phyloP scores from a whole-genome alignment of 2,888 invertebrate genomes.

The Cephus nigrinus region DNA sequence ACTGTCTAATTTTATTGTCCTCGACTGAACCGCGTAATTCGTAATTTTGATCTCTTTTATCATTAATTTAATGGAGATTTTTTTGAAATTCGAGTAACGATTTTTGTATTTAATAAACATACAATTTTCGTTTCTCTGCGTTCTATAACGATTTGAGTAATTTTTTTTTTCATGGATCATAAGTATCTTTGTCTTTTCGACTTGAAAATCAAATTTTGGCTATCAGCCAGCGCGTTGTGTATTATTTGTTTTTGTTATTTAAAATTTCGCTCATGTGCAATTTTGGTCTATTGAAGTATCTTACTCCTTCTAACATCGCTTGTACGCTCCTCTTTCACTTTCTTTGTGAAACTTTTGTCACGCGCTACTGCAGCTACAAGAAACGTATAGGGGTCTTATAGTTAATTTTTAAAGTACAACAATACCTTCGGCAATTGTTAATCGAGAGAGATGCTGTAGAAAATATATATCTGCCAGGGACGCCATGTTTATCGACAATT shows the following conservation, averaged over 20 bases:
- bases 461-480: neutral
- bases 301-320: neutral
- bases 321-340: neutral
- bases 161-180: neutral
- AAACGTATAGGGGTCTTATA: neutral
- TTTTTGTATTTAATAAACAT: neutral
- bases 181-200: too few relatives aligned
- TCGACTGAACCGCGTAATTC: neutral
- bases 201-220: neutral
- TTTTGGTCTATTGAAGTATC: neutral
- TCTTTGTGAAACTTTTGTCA: neutral
- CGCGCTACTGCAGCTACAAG: neutral
- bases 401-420: neutral
- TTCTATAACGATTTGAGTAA: neutral
- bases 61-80: neutral
- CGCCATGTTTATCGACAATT: neutral
- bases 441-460: neutral
- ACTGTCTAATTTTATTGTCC: neutral
- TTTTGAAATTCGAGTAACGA: neutral
- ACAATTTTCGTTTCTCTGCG: neutral
- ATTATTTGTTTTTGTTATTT: neutral
- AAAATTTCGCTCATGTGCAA: neutral
- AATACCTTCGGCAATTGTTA: neutral
- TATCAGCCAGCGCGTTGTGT: neutral
- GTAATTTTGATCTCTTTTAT: neutral